A percentile compares a stretch with the other conserved stretches of the same genome.
These are phyloP conservation scores for Holcopasites calliopsidis DNA, from an alignment of 1,140 invertebrate genomes.

Conservation along the genomic window DNA sequence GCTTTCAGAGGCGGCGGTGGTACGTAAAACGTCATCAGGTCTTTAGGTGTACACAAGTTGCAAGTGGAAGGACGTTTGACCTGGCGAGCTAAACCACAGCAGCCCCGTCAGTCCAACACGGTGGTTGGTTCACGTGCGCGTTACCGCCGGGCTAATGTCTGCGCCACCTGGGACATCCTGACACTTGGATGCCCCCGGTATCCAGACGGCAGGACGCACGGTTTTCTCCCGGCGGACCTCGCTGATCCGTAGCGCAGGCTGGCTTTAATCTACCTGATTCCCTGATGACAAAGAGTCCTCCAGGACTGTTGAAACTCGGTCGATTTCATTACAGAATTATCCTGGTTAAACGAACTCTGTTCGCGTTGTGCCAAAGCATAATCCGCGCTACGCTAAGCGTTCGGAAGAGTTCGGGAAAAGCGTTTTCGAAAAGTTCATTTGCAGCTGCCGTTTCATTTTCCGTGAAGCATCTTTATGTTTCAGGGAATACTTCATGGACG, in stretches of 20 bases:
- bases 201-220: background rate
- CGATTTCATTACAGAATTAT: constrained; percentile 2
- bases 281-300: constrained; percentile 35
- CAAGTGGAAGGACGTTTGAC: constrained; percentile 44
- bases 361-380: background rate
- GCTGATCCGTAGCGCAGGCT: constrained; percentile 12
- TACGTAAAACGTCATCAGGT: constrained; percentile 39
- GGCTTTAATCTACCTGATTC: constrained; percentile 51
- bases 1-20: background rate
- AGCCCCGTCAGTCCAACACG: constrained; percentile 50
- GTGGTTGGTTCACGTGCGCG: constrained; percentile 44
- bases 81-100: constrained; percentile 53
- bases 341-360: background rate
- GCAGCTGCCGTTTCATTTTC: background rate
- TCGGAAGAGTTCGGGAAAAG: background rate
- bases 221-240: constrained; percentile 30
- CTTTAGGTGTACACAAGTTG: constrained; percentile 10
- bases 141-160: constrained; percentile 55
- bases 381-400: background rate
- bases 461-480: constrained; percentile 35
- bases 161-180: constrained; percentile 58
- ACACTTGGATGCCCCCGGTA: constrained; percentile 44
- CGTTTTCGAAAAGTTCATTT: background rate
- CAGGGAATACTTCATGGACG: constrained; percentile 64
- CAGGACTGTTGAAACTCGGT: constrained; percentile 10